These are phyloP conservation scores for Acyrthosiphon pisum DNA, from an alignment of 1,140 invertebrate species.

Conservation along the genomic window DNA sequence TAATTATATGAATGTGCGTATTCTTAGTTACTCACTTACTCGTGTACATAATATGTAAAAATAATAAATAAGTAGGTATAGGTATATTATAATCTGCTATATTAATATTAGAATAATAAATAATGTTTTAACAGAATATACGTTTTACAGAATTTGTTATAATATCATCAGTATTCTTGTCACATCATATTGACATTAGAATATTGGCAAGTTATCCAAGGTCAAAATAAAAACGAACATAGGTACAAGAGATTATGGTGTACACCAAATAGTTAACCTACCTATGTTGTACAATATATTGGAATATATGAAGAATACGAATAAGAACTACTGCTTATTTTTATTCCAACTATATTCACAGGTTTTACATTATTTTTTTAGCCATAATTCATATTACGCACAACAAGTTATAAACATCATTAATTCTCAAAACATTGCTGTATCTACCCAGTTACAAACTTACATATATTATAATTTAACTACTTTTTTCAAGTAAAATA, in stretches of 20 bases:
- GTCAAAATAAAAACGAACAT: not conserved
- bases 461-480: not conserved
- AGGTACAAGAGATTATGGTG: not conserved
- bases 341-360: not conserved
- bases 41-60: not conserved
- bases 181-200: not conserved
- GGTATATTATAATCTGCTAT: not conserved
- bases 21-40: not conserved
- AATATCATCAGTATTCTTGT: not conserved
- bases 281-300: not conserved
- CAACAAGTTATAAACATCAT: not conserved
- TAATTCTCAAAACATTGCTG: not conserved
- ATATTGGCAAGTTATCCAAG: not conserved
- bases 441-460: not conserved
- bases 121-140: not conserved
- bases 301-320: not conserved
- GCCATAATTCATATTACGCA: not conserved
- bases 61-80: not conserved
- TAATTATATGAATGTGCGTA: not conserved
- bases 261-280: not conserved
- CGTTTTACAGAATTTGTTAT: not conserved
- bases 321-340: not conserved
- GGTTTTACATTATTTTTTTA: not conserved
- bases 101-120: not conserved
- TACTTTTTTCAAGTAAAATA: not conserved